Conservation (phyloP, 2,797 vertebrate species). For the Macrochelys suwanniensis region DNA sequence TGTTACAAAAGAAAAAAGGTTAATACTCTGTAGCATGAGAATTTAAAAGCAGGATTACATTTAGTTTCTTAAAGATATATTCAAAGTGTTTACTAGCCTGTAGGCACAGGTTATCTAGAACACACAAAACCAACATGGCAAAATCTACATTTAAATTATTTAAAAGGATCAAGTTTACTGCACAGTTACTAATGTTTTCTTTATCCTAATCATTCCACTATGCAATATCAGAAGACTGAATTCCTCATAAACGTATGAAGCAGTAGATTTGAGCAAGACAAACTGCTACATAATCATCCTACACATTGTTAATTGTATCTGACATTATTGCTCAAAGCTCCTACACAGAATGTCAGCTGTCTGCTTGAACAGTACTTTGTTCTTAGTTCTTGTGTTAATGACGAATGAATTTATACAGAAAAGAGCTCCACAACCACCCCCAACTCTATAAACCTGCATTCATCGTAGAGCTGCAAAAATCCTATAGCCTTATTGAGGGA, state of each 20-base stretch:
- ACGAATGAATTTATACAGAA: conserved; percentile 65
- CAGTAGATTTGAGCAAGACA: conserved; percentile 64
- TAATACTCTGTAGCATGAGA: not conserved
- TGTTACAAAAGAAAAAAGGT: not conserved
- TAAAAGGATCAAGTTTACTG: conserved; percentile 18
- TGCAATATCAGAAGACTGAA: conserved; percentile 65
- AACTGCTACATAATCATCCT: conserved; percentile 74
- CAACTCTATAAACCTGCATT: conserved; percentile 31
- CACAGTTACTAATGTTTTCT: conserved; percentile 60
- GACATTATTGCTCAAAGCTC: conserved; percentile 73
- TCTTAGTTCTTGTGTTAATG: conserved; percentile 66
- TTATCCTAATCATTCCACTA: conserved; percentile 57
- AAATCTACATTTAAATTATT: not conserved
- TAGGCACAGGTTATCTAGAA: not conserved
- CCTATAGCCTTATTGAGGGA: not conserved
- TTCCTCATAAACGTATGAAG: conserved; percentile 71
- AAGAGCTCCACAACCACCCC: conserved; percentile 21
- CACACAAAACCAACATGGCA: not conserved
- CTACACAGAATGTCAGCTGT: conserved; percentile 71
- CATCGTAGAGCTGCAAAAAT: conserved; percentile 19
- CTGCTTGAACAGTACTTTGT: conserved; percentile 65
- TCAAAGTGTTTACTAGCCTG: not conserved
- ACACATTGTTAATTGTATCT: conserved; percentile 78
- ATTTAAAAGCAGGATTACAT: not conserved
- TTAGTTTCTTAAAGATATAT: not conserved